Conservation (phyloP, 92 coral and sea anemone genomes). For the Actinernus sp. region DNA sequence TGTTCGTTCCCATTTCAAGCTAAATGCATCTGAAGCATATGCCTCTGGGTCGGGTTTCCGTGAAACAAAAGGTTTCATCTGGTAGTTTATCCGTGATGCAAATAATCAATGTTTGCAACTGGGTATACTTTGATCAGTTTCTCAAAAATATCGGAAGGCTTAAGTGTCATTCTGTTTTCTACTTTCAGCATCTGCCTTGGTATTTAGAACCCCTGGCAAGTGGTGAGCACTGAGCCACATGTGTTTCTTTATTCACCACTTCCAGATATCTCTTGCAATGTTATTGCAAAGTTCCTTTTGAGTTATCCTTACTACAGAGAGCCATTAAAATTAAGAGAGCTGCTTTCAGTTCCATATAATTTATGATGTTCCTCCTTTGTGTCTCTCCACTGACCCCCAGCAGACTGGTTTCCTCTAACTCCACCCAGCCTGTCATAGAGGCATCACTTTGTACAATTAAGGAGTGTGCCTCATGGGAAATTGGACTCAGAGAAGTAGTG, state of each 20-base stretch:
- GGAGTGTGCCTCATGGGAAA: not conserved
- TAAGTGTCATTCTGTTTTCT: conserved; percentile 2
- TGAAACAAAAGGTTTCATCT: not conserved
- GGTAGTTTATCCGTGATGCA: conserved; percentile 4
- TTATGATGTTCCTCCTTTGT: not conserved
- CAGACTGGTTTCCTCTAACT: not conserved
- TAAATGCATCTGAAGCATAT: conserved; percentile 4
- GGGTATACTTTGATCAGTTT: no score
- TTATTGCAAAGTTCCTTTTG: not conserved
- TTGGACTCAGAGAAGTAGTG: conserved; percentile 10
- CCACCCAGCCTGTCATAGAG: conserved; percentile 18
- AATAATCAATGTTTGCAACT: conserved; percentile 1
- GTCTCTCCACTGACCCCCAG: not conserved
- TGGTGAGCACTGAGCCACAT: conserved; percentile 9
- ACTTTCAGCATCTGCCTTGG: conserved; percentile 10
- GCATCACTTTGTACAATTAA: conserved; percentile 4
- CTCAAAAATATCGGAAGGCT: no score
- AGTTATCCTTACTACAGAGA: not conserved
- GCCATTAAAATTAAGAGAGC: conserved; percentile 1
- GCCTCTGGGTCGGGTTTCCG: conserved; percentile 17
- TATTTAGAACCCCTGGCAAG: conserved; percentile 5
- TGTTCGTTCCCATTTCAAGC: not conserved
- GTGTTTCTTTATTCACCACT: not conserved
- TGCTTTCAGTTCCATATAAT: conserved; percentile 3
- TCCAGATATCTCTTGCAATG: not conserved